Percentiles rank a stretch among this genome's conserved stretches.
Conservation (phyloP, 2,888 invertebrate genomes). For the Stegophylla sp. region DNA sequence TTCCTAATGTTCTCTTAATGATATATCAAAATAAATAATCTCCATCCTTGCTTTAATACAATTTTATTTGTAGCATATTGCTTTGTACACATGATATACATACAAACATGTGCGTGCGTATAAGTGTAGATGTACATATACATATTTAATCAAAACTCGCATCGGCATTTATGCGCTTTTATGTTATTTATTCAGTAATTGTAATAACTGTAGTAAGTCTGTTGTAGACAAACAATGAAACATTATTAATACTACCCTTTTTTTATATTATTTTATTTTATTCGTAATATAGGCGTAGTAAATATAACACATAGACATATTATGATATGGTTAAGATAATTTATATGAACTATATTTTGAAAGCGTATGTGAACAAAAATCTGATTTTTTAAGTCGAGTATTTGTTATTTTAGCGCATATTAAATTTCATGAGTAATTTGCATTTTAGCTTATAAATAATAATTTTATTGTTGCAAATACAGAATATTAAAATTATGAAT, state of each 20-base stretch:
- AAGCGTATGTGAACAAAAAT: background rate
- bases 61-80: slow-evolving; percentile 12
- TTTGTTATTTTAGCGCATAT: background rate
- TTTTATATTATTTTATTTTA: slow-evolving; percentile 5
- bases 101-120: background rate
- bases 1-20: background rate
- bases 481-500: background rate
- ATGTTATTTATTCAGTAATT: slow-evolving; percentile 28
- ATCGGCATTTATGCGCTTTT: background rate
- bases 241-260: slow-evolving; percentile 10
- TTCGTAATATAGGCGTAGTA: background rate
- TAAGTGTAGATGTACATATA: background rate
- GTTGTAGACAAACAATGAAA: slow-evolving; percentile 9
- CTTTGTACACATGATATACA: background rate
- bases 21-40: slow-evolving; percentile 21
- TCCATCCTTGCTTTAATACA: background rate
- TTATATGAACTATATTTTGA: background rate
- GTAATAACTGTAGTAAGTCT: background rate
- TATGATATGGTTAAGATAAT: background rate
- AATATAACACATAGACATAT: background rate
- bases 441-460: slow-evolving; percentile 18
- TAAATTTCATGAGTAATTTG: background rate
- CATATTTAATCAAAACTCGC: slow-evolving; percentile 26
- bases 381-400: background rate
- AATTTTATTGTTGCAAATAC: slow-evolving; percentile 12